phyloP scores from a whole-genome alignment of 2,113 vertebrate species.

The Chascanopsetta lugubris region DNA sequence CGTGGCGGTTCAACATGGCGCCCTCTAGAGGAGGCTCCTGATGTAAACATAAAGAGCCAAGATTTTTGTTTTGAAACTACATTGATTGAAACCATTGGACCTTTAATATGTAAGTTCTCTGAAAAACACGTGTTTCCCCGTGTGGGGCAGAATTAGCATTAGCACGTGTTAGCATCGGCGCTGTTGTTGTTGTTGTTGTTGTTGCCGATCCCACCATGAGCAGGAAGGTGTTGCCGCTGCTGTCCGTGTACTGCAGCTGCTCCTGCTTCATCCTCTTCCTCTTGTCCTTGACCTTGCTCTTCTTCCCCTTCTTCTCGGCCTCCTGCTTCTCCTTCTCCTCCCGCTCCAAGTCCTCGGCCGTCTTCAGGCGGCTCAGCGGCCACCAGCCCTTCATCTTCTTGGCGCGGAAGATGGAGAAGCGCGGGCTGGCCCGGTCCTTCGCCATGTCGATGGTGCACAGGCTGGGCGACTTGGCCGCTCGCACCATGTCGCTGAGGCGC shows the following conservation, averaged over 20 bases:
- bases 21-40: too few species aligned
- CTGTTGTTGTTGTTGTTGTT: background rate
- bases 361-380: slow-evolving; percentile 88
- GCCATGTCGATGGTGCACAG: slow-evolving; percentile 88
- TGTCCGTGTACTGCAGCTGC: slow-evolving; percentile 86
- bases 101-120: too few species aligned
- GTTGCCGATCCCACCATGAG: too few species aligned
- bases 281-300: slow-evolving; percentile 75
- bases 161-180: too few species aligned
- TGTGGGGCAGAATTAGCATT: too few species aligned
- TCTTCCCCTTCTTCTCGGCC: slow-evolving; percentile 74
- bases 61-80: too few species aligned
- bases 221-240: slow-evolving; percentile 82
- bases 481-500: slow-evolving; percentile 88
- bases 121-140: too few species aligned
- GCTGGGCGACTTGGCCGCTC: slow-evolving; percentile 81
- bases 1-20: too few species aligned
- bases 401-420: slow-evolving; percentile 89
- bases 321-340: slow-evolving; percentile 82
- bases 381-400: slow-evolving; percentile 93
- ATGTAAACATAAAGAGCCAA: too few species aligned
- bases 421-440: slow-evolving; percentile 82
- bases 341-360: slow-evolving; percentile 83
- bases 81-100: too few species aligned
- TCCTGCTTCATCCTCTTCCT: slow-evolving; percentile 81